A percentile compares a stretch with the other conserved stretches of the same genome.
Conservation (phyloP, 35 echinoderm and acorn worm species). For the Strongylocentrotus purpuratus region DNA sequence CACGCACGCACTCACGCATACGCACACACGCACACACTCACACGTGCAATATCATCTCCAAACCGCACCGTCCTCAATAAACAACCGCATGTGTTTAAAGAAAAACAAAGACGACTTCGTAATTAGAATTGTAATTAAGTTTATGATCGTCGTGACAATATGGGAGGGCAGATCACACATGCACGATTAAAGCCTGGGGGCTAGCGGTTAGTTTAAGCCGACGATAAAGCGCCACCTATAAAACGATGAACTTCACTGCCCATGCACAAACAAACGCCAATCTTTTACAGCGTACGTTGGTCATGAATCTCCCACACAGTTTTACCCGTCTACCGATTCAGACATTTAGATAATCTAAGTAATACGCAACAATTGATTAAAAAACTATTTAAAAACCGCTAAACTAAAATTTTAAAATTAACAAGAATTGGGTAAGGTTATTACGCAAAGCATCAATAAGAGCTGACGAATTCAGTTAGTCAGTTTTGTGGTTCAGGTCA, state of each 20-base stretch:
- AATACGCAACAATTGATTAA: no score
- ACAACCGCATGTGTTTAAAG: background rate
- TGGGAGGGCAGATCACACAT: background rate
- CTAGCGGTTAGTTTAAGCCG: background rate
- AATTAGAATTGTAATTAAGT: background rate
- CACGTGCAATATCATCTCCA: background rate
- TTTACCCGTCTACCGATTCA: no score
- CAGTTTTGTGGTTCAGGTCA: no score
- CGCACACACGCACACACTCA: background rate
- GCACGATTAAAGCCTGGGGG: background rate
- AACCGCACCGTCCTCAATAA: background rate
- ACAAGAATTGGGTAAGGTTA: no score
- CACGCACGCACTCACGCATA: background rate
- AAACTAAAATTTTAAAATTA: no score
- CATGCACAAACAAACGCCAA: no score
- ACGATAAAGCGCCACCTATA: background rate
- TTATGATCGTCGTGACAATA: background rate
- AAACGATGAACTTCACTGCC: background rate
- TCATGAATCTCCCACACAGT: no score
- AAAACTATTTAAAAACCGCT: no score
- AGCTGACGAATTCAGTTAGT: no score
- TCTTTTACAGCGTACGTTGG: no score
- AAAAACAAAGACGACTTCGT: background rate
- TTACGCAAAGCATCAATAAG: no score
- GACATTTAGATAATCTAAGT: no score